Evolutionary conservation across 2,797 vertebrate species (phyloP).

Genomic region (Antrozous pallidus): DNA sequence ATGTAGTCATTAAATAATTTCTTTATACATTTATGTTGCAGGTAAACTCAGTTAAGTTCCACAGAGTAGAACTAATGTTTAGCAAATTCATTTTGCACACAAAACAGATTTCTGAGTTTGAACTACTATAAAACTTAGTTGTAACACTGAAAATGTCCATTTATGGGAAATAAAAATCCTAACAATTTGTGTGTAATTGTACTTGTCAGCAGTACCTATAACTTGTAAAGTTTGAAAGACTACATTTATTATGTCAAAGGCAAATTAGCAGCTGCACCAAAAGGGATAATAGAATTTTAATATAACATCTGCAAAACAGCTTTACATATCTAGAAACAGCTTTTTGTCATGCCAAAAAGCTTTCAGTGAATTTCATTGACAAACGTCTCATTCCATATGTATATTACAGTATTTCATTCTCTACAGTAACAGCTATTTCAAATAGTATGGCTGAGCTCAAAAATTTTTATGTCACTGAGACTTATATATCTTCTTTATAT

Average conservation of each 20-base stretch:
- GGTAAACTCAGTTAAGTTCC: background rate
- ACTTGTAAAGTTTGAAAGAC: slow-evolving; percentile 56
- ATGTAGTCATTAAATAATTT: slow-evolving; percentile 18
- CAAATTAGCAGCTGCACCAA: slow-evolving; percentile 72
- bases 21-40: slow-evolving; percentile 8
- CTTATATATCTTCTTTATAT: background rate
- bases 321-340: slow-evolving; percentile 65
- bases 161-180: slow-evolving; percentile 50
- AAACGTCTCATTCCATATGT: slow-evolving; percentile 12
- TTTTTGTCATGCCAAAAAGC: slow-evolving; percentile 17
- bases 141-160: slow-evolving; percentile 29
- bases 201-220: slow-evolving; percentile 66
- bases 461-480: background rate
- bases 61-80: slow-evolving; percentile 31
- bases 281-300: slow-evolving; percentile 59
- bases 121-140: slow-evolving; percentile 20
- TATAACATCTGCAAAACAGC: slow-evolving; percentile 63
- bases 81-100: slow-evolving; percentile 56
- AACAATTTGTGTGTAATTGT: slow-evolving; percentile 56
- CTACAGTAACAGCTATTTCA: background rate
- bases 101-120: slow-evolving; percentile 36
- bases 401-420: background rate
- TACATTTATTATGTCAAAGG: slow-evolving; percentile 68
- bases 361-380: slow-evolving; percentile 58
- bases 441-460: background rate